Percentiles rank a stretch among this genome's conserved stretches.
Conservation (phyloP, 2,888 invertebrate species). For the Nineta flava region DNA sequence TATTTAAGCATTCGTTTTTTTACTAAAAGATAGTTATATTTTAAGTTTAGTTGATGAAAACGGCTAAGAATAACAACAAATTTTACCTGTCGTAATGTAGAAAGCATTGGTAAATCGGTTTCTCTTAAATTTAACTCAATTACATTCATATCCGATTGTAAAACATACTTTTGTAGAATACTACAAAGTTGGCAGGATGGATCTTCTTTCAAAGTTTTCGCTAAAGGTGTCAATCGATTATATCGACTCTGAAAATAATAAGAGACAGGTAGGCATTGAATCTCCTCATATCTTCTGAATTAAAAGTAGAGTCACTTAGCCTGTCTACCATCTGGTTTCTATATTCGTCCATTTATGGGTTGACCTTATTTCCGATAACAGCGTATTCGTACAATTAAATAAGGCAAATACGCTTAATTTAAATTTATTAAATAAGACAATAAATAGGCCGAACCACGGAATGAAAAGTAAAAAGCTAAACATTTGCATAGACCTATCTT, state of each 20-base stretch:
- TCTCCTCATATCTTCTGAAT: background rate
- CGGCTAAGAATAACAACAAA: too few species aligned
- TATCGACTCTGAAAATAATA: constrained; percentile 68
- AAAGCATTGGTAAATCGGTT: constrained; percentile 70
- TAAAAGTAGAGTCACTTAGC: background rate
- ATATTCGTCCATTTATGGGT: too few species aligned
- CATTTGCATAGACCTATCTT: too few species aligned
- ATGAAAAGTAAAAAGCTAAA: too few species aligned
- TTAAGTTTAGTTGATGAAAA: too few species aligned
- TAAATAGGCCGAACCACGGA: too few species aligned
- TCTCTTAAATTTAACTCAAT: constrained; percentile 75
- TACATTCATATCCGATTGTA: constrained; percentile 56
- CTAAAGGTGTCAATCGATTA: constrained; percentile 71
- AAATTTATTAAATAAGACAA: too few species aligned
- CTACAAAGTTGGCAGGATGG: constrained; percentile 88
- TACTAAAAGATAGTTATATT: too few species aligned
- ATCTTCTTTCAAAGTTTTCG: constrained; percentile 84
- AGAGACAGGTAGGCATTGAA: constrained; percentile 1
- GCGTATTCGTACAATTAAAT: too few species aligned
- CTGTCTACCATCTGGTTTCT: background rate
- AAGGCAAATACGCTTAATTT: too few species aligned
- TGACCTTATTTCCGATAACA: too few species aligned
- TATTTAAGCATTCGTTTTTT: too few species aligned
- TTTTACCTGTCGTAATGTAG: constrained; percentile 67
- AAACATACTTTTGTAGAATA: constrained; percentile 69